Conservation (phyloP, 2,113 vertebrate species). For the Thunnus maccoyii region DNA sequence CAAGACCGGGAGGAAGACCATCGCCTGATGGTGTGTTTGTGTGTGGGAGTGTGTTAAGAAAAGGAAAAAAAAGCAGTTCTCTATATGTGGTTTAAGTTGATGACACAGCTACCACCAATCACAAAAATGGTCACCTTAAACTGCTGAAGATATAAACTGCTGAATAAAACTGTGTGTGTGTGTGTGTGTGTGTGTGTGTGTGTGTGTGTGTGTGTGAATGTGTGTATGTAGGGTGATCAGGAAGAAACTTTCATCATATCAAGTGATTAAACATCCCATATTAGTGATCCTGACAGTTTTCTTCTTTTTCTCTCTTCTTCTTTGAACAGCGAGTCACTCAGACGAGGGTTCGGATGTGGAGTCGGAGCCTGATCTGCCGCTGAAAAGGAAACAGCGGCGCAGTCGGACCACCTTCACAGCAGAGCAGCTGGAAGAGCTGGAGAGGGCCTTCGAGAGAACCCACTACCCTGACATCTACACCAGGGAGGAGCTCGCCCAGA, state of each 20-base stretch:
- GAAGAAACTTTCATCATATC: background rate
- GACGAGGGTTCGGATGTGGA: constrained; percentile 96
- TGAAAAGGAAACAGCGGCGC: constrained; percentile 95
- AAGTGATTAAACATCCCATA: background rate
- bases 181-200: background rate
- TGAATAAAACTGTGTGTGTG: background rate
- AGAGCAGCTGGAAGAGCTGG: constrained; percentile 95
- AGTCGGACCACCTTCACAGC: constrained; percentile 96
- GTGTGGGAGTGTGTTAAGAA: constrained; percentile 34
- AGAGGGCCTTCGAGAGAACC: constrained; percentile 95
- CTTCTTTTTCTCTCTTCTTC: background rate
- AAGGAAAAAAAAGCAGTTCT: constrained; percentile 1
- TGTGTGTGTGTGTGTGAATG: background rate
- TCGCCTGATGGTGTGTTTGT: constrained; percentile 20
- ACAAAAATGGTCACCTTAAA: background rate
- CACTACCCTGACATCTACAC: constrained; percentile 98
- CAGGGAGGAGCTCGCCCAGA: constrained; percentile 93
- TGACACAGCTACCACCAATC: background rate
- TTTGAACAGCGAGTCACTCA: constrained; percentile 88
- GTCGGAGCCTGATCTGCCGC: constrained; percentile 93
- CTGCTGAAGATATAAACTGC: background rate
- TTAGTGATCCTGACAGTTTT: background rate
- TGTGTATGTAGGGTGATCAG: background rate
- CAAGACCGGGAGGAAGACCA: constrained; percentile 37
- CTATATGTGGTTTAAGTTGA: background rate